Evolutionary conservation across 2,113 vertebrate species (phyloP).

Genomic region (Mionectes macconnelli): DNA sequence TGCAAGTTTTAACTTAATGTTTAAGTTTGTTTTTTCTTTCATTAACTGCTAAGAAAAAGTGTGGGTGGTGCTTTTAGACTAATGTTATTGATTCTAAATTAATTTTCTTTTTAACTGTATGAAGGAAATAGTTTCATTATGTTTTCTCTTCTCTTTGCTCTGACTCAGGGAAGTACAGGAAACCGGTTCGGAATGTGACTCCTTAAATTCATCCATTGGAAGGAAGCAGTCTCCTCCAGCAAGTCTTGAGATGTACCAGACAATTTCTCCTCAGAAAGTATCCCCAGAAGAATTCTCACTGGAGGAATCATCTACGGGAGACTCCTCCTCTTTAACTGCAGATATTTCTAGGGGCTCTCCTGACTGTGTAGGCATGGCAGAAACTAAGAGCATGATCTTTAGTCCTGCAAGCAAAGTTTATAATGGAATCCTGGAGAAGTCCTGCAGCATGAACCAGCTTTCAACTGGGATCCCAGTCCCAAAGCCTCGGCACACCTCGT

Average conservation of each 20-base stretch:
- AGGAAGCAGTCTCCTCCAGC: constrained; percentile 84
- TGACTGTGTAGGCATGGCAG: constrained; percentile 84
- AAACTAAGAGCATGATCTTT: constrained; percentile 89
- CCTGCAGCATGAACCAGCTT: constrained; percentile 94
- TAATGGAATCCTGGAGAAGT: constrained; percentile 97
- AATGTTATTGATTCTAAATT: constrained; percentile 2
- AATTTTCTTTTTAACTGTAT: neutral
- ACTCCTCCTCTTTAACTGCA: constrained; percentile 75
- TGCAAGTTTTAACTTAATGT: constrained; percentile 12
- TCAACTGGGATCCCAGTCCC: constrained; percentile 76
- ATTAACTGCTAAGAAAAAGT: constrained; percentile 23
- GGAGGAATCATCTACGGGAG: constrained; percentile 80
- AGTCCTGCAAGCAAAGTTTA: constrained; percentile 87
- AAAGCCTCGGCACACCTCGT: constrained; percentile 84
- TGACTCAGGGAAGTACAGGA: constrained; percentile 86
- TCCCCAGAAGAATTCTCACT: constrained; percentile 89
- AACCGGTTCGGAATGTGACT: constrained; percentile 88
- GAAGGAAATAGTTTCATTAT: neutral
- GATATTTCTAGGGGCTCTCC: constrained; percentile 84
- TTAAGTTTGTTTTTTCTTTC: neutral
- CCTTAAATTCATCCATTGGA: constrained; percentile 84
- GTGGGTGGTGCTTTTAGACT: constrained; percentile 46
- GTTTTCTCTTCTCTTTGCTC: constrained; percentile 11
- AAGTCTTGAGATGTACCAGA: constrained; percentile 81
- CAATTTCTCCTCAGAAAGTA: constrained; percentile 83